Evolutionary conservation across 1,140 invertebrate species (phyloP).

Genomic region (Leptonema lineaticorne): DNA sequence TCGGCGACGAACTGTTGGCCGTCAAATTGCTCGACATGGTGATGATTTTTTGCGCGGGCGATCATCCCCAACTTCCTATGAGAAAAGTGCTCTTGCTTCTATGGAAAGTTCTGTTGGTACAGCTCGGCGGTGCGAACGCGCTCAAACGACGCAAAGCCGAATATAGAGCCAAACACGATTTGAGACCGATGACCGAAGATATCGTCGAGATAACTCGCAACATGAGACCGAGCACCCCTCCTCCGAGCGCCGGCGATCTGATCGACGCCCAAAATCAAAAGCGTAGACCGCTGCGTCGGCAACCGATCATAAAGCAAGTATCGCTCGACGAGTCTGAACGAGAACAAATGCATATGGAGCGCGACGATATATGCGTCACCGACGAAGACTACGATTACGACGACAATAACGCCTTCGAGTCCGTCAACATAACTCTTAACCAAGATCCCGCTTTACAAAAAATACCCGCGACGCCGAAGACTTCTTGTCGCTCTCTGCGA

Average conservation of each 20-base stretch:
- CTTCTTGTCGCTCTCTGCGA: slow-evolving; percentile 52
- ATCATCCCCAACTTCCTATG: slow-evolving; percentile 94
- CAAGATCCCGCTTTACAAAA: slow-evolving; percentile 43
- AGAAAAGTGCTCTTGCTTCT: slow-evolving; percentile 94
- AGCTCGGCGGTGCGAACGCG: slow-evolving; percentile 84
- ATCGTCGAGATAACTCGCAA: slow-evolving; percentile 88
- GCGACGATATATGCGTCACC: slow-evolving; percentile 50
- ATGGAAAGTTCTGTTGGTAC: slow-evolving; percentile 92
- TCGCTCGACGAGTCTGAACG: slow-evolving; percentile 81
- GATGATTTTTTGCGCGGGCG: slow-evolving; percentile 90
- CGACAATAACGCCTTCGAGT: slow-evolving; percentile 55
- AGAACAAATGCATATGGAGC: slow-evolving; percentile 71
- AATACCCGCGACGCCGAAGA: slow-evolving; percentile 9
- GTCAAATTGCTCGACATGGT: slow-evolving; percentile 93
- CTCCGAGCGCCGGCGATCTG: slow-evolving; percentile 88
- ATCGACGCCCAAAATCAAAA: slow-evolving; percentile 86
- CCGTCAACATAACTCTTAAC: slow-evolving; percentile 19
- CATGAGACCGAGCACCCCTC: slow-evolving; percentile 94
- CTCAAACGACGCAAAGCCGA: slow-evolving; percentile 73
- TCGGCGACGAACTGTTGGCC: slow-evolving; percentile 80
- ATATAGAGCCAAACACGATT: slow-evolving; percentile 69
- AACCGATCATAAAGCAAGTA: slow-evolving; percentile 90
- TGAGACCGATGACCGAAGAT: slow-evolving; percentile 83
- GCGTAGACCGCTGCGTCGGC: slow-evolving; percentile 60
- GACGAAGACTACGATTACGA: slow-evolving; percentile 57